A percentile compares a stretch with the other conserved stretches of the same genome.
phyloP scores from a whole-genome alignment of 2,797 vertebrate genomes.

The Oreortyx pictus region DNA sequence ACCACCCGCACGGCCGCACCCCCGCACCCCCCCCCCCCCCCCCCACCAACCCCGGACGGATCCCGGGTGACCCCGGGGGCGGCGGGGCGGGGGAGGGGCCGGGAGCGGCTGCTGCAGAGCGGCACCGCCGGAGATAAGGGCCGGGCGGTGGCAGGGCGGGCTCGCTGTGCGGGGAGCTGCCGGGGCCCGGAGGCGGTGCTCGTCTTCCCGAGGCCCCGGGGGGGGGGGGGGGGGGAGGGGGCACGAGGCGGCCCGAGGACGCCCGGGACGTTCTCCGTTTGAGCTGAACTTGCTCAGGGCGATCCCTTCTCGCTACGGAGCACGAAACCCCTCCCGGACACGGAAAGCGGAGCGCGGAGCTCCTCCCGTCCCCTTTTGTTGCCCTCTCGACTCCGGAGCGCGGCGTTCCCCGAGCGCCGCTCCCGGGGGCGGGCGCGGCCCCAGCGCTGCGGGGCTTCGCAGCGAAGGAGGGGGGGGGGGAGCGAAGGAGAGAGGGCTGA shows the following conservation, averaged over 20 bases:
- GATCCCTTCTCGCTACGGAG: conserved; percentile 29
- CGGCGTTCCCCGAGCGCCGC: conserved; percentile 10
- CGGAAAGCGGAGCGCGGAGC: conserved; percentile 39
- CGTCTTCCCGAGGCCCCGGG: too few relatives aligned
- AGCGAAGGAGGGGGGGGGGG: background rate
- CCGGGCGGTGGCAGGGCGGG: conserved; percentile 54
- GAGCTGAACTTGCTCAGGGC: conserved; percentile 59
- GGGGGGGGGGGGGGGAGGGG: background rate
- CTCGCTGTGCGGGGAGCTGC: background rate
- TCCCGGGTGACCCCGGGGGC: conserved; percentile 19
- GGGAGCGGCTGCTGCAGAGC: conserved; percentile 41
- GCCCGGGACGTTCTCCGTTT: background rate
- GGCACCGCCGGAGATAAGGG: conserved; percentile 60
- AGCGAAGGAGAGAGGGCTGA: background rate
- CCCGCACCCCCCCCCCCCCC: conserved; percentile 30
- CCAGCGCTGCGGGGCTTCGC: too few relatives aligned
- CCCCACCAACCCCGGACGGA: conserved; percentile 35
- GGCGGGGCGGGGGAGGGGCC: background rate
- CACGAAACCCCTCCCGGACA: conserved; percentile 49
- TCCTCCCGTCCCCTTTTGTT: conserved; percentile 50
- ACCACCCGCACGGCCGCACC: conserved; percentile 13
- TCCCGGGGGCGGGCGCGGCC: too few relatives aligned
- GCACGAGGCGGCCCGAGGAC: background rate
- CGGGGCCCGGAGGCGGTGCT: too few relatives aligned
- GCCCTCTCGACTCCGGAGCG: background rate